Evolutionary conservation across 1,140 invertebrate species (phyloP).

Genomic region (Harlomillsia oculata): DNA sequence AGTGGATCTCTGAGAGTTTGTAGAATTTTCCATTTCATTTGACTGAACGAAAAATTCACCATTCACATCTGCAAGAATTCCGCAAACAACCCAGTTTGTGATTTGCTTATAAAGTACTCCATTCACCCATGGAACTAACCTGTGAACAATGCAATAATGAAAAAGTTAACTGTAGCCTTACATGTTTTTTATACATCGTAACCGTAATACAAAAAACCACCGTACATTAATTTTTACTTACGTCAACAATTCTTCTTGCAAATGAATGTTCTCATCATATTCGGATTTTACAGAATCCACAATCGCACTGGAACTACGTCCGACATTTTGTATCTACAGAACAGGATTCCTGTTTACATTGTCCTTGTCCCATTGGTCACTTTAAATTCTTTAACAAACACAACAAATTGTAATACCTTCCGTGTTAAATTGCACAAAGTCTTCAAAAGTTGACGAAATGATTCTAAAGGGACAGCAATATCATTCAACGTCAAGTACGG

Average conservation of each 20-base stretch:
- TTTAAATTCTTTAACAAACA: background rate
- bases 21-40: too few species aligned
- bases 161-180: background rate
- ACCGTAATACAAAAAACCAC: background rate
- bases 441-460: conserved; percentile 22
- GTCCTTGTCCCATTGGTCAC: too few species aligned
- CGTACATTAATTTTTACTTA: conserved; percentile 3
- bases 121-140: conserved; percentile 26
- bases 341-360: too few species aligned
- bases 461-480: conserved; percentile 13
- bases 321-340: conserved; percentile 5
- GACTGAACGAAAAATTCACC: conserved; percentile 32
- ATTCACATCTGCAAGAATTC: conserved; percentile 23
- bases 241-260: conserved; percentile 20
- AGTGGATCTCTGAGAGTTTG: too few species aligned
- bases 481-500: conserved; percentile 20
- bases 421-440: conserved; percentile 8
- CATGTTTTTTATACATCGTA: background rate
- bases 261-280: conserved; percentile 26
- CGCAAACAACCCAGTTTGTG: conserved; percentile 33
- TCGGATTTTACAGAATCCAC: conserved; percentile 30
- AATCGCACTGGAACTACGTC: conserved; percentile 20
- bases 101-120: conserved; percentile 30
- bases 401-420: conserved; percentile 11
- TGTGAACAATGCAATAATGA: background rate